A percentile compares a stretch with the other conserved stretches of the same genome.
These are phyloP conservation scores for Spodoptera litura DNA, from an alignment of 1,140 invertebrate genomes.

Conservation along the genomic window DNA sequence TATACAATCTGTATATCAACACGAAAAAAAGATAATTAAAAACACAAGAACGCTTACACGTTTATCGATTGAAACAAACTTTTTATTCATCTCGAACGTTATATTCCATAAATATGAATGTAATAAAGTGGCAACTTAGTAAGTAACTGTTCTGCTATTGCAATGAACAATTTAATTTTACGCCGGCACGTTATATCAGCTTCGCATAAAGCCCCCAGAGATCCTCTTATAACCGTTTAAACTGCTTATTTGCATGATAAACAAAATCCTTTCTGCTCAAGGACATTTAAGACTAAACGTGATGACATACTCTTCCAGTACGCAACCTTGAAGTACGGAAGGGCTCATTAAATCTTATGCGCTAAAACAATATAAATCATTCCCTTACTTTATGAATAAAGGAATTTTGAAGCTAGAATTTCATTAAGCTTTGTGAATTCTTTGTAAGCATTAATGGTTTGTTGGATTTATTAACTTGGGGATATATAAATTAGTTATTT, in stretches of 20 bases:
- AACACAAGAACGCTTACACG: too few relatives aligned
- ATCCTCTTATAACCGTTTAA: slow-evolving; percentile 30
- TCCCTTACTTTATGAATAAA: slow-evolving; percentile 21
- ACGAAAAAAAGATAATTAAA: too few relatives aligned
- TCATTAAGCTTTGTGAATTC: not conserved
- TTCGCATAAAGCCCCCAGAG: slow-evolving; percentile 14
- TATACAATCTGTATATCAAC: too few relatives aligned
- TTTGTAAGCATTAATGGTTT: not conserved
- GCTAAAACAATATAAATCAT: slow-evolving; percentile 23
- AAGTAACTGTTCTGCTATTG: slow-evolving; percentile 3
- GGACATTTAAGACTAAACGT: slow-evolving; percentile 9
- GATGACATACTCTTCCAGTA: slow-evolving; percentile 11
- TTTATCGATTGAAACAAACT: too few relatives aligned
- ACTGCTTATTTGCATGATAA: slow-evolving; percentile 36
- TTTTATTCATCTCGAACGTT: too few relatives aligned
- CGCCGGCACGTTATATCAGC: slow-evolving; percentile 22
- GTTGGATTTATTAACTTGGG: too few relatives aligned
- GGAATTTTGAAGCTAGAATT: not conserved
- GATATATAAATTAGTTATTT: too few relatives aligned
- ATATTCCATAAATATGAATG: not conserved
- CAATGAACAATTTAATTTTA: slow-evolving; percentile 28
- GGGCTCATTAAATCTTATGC: slow-evolving; percentile 23
- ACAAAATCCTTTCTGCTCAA: slow-evolving; percentile 25
- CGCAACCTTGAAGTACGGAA: slow-evolving; percentile 5
- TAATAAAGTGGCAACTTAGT: slow-evolving; percentile 7